Conservation (phyloP, 2,888 invertebrate species). For the Melipona beecheii region DNA sequence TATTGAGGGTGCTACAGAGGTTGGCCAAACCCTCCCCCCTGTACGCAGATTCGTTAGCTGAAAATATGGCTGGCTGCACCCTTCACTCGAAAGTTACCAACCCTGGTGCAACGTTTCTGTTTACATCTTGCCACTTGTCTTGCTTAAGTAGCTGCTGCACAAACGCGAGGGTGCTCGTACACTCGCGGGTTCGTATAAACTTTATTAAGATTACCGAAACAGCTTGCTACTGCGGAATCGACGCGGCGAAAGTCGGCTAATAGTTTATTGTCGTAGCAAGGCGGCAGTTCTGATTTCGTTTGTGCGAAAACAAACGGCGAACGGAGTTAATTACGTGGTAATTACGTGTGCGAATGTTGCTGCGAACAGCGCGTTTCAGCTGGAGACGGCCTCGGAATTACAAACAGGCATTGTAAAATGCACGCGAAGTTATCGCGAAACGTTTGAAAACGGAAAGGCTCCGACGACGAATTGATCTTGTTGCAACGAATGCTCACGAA, state of each 20-base stretch:
- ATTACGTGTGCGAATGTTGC: constrained; percentile 9
- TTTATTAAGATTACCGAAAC: constrained; percentile 50
- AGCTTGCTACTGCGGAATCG: constrained; percentile 19
- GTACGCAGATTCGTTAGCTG: constrained; percentile 23
- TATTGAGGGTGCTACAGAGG: not conserved
- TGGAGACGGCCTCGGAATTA: not conserved
- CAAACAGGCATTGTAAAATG: not conserved
- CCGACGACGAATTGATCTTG: too few species aligned
- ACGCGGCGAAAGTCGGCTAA: constrained; percentile 5
- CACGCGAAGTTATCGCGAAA: not conserved
- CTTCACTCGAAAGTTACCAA: constrained; percentile 22
- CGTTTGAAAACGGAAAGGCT: too few species aligned
- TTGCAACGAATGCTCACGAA: too few species aligned
- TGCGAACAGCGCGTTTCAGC: not conserved
- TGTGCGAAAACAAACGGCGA: constrained; percentile 7
- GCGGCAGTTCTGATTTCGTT: not conserved
- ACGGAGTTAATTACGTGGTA: constrained; percentile 12
- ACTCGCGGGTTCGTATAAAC: constrained; percentile 21
- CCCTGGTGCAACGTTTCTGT: constrained; percentile 44
- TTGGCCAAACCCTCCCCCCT: not conserved
- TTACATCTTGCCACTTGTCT: constrained; percentile 51
- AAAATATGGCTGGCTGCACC: constrained; percentile 24
- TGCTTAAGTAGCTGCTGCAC: constrained; percentile 45
- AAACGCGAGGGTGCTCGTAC: not conserved
- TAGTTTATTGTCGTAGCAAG: constrained; percentile 36